Base-by-base conservation (phyloP, 2,113 vertebrate species). In the Balaenoptera acutorostrata region DNA sequence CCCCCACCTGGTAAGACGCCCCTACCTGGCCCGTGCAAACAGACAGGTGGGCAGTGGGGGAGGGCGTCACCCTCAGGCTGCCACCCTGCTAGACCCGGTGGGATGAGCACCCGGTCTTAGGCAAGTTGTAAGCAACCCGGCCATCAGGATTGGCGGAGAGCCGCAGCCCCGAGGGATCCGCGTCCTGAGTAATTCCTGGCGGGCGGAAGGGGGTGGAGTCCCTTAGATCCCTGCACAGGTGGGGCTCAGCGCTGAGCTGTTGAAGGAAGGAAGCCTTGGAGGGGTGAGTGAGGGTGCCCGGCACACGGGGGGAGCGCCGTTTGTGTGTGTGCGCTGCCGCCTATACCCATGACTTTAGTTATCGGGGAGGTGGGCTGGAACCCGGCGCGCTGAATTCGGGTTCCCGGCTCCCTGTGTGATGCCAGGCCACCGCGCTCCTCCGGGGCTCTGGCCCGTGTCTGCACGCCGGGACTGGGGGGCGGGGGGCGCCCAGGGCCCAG, bases 1-100 rank as follows among this genome's bases (percentile, higher is more conserved):
- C 98, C 98, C 0, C 86, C 97, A 29, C 96, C 99, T 2, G 99
- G 99, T 99, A 98, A 92, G 98, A 82, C 8, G 6, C 33, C 18
- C 21, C 69, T 31, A 0, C n/a, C 44, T 21, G 36, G 57, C 33
- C 10, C 0, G 0, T 1, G 44, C 1, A 33, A 15, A 39, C 29
- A 39, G 41, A 21, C 33, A 27, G 49, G 64, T 13, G 71, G 55
- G 63, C n/a, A 6, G 55, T 5, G 25, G 12, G 46, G 18, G 18
- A 39, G n/a, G 80, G 57, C 15, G 29, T 55, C 66, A 25, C 83
- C 21, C 23, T 46, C 17, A 41, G 49, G 75, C 72, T 4, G 31
- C 36, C 2, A 3, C 18, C 52, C 44, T 5, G 36, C 23, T 21
- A 31, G 63, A 36, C 69, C 41, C 8, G 15, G 17, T 6, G 55